phyloP scores from a whole-genome alignment of 64 coral and sea anemone species.

The Dendrophyllia cribrosa region DNA sequence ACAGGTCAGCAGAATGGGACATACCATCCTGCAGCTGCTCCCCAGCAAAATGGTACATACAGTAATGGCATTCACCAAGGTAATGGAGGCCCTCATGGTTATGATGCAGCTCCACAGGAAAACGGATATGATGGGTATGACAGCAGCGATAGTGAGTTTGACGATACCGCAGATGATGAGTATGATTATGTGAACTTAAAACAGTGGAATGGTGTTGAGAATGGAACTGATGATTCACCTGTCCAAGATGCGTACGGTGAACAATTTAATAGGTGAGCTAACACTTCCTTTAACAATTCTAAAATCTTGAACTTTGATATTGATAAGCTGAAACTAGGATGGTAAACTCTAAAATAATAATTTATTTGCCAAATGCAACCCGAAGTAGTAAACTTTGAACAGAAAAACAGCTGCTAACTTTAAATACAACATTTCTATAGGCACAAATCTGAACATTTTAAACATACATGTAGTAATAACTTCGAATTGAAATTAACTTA shows the following conservation, averaged over 20 bases:
- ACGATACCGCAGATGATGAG: conserved; percentile 6
- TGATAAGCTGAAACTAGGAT: no score
- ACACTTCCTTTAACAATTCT: not conserved
- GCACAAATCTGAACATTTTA: no score
- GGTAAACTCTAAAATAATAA: no score
- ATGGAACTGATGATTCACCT: conserved; percentile 8
- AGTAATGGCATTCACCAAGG: not conserved
- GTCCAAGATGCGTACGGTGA: not conserved
- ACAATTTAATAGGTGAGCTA: conserved; percentile 33
- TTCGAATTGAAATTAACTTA: no score
- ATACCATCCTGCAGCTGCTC: not conserved
- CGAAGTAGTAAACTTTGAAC: no score
- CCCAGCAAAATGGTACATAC: not conserved
- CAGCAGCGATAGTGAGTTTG: conserved; percentile 39
- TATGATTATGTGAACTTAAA: conserved; percentile 34
- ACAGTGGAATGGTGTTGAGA: conserved; percentile 1
- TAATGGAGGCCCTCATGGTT: not conserved
- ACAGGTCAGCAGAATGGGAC: not conserved
- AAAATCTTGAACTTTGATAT: not conserved
- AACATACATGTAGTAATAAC: no score
- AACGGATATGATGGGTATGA: conserved; percentile 45
- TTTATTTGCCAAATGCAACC: no score
- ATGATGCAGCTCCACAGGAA: not conserved
- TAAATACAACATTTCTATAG: no score
- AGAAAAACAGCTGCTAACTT: no score